Percentiles rank a stretch among this genome's conserved stretches.
These are phyloP conservation scores for Tetragonula clypearis DNA, from an alignment of 1,140 invertebrate species.

Conservation along the genomic window DNA sequence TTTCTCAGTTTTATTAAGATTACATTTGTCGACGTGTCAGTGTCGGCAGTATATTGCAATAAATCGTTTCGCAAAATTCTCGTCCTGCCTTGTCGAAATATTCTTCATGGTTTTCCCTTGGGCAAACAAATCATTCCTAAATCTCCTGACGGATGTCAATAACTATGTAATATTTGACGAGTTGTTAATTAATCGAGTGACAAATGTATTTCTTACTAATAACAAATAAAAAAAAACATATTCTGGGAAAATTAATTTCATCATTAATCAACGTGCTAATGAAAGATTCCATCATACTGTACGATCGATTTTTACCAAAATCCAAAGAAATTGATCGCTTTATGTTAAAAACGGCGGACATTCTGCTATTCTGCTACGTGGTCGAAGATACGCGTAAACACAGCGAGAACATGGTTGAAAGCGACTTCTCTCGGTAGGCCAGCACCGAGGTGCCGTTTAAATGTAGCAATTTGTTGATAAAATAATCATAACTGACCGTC, in stretches of 20 bases:
- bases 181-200: too few species aligned
- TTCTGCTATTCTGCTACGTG: not conserved
- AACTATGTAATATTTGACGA: not conserved
- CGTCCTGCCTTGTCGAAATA: not conserved
- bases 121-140: too few species aligned
- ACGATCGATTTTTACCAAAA: not conserved
- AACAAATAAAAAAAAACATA: not conserved
- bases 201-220: not conserved
- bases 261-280: not conserved
- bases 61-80: not conserved
- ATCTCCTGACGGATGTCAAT: not conserved
- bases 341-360: not conserved
- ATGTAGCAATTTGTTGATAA: constrained; percentile 69
- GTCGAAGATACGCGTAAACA: constrained; percentile 40
- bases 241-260: not conserved
- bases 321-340: not conserved
- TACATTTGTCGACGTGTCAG: not conserved
- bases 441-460: constrained; percentile 55
- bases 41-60: not conserved
- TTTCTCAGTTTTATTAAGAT: not conserved
- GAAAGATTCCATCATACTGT: not conserved
- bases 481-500: constrained; percentile 60
- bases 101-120: not conserved
- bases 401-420: constrained; percentile 40
- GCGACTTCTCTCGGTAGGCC: constrained; percentile 42